Percentiles rank a stretch among this genome's conserved stretches.
phyloP scores from a whole-genome alignment of 2,888 invertebrate genomes.

The Tolmerus cingulatus region DNA sequence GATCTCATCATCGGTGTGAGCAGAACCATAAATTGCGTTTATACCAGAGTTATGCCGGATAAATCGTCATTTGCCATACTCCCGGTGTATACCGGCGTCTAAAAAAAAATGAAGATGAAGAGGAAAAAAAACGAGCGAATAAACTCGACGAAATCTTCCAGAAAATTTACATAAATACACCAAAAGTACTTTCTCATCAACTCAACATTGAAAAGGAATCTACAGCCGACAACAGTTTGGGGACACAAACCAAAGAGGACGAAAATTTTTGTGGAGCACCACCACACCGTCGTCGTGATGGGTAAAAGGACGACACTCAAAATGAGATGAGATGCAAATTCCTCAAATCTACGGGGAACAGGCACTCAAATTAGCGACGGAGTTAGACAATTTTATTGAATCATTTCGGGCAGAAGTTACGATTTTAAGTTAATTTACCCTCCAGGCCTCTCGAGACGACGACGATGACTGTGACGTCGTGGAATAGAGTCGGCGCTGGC shows the following conservation, averaged over 20 bases:
- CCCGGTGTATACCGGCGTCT: background rate
- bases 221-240: background rate
- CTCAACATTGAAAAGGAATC: background rate
- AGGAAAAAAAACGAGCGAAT: background rate
- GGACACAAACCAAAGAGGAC: background rate
- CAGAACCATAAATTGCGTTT: conserved; percentile 29
- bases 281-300: background rate
- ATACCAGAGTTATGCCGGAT: conserved; percentile 20
- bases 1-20: background rate
- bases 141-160: conserved; percentile 16
- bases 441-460: conserved; percentile 10
- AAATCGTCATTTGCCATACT: conserved; percentile 18
- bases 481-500: background rate
- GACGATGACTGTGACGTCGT: background rate
- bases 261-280: background rate
- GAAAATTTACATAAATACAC: conserved; percentile 31
- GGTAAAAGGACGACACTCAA: conserved; percentile 5
- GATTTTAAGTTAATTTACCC: conserved; percentile 35
- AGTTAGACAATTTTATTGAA: conserved; percentile 38
- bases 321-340: conserved; percentile 34
- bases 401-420: conserved; percentile 30
- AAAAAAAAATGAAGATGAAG: background rate
- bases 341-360: conserved; percentile 28
- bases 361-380: conserved; percentile 35
- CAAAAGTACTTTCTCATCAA: conserved; percentile 16